Conservation (phyloP, 2,797 vertebrate species). For the Borostomias antarcticus region DNA sequence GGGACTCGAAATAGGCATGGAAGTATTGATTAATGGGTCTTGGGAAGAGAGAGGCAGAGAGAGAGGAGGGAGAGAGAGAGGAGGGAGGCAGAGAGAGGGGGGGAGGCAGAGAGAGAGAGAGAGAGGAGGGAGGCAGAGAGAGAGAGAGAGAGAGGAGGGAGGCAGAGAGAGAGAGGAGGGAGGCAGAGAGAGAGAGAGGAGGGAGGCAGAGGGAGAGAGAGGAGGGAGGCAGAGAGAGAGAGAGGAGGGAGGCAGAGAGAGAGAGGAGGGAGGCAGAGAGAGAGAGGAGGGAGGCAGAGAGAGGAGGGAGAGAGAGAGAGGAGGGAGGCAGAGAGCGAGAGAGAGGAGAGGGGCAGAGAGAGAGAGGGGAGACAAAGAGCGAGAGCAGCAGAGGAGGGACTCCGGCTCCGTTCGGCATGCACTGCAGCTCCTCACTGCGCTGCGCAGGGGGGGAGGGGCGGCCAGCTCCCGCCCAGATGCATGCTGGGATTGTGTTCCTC, state of each 20-base stretch:
- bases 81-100: too few relatives aligned
- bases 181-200: background rate
- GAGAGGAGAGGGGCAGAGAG: background rate
- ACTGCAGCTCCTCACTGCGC: constrained; percentile 62
- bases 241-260: constrained; percentile 34
- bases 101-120: constrained; percentile 3
- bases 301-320: background rate
- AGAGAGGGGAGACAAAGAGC: background rate
- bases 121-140: background rate
- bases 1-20: constrained; percentile 49
- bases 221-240: background rate
- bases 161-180: background rate
- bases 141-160: constrained; percentile 36
- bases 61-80: background rate
- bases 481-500: constrained; percentile 81
- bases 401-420: constrained; percentile 48
- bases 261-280: background rate
- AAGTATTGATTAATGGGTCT: constrained; percentile 9
- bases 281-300: background rate
- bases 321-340: background rate
- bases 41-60: background rate
- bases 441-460: constrained; percentile 39
- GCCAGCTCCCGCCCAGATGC: constrained; percentile 74
- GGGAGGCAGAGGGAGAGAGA: constrained; percentile 3
- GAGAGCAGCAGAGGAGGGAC: constrained; percentile 38